Evolutionary conservation across 2,113 vertebrate genomes (phyloP).

Genomic region (Catagonus wagneri): DNA sequence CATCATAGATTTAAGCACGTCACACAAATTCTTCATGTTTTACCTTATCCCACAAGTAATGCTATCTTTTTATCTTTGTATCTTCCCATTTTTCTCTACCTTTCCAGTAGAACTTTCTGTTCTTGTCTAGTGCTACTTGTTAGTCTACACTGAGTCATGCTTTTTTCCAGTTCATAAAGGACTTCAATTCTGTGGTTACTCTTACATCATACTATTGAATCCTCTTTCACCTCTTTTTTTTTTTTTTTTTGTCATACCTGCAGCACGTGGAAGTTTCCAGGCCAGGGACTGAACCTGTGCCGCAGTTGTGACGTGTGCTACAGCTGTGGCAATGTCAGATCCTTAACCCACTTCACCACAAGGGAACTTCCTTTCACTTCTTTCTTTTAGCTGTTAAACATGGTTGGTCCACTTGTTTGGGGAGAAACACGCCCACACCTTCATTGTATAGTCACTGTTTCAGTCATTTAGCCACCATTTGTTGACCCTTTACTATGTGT

Average conservation of each 20-base stretch:
- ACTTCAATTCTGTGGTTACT: conserved; percentile 18
- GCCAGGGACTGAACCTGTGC: no score
- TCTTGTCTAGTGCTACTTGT: not conserved
- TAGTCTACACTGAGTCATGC: not conserved
- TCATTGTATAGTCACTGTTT: conserved; percentile 37
- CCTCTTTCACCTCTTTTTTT: not conserved
- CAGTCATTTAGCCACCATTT: not conserved
- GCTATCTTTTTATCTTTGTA: conserved; percentile 1
- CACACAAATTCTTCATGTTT: not conserved
- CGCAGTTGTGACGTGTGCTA: no score
- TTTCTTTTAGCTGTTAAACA: not conserved
- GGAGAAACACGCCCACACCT: not conserved
- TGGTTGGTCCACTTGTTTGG: conserved; percentile 5
- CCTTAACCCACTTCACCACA: no score
- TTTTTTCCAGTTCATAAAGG: conserved; percentile 22
- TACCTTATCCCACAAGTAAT: conserved; percentile 16
- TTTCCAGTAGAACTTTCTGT: conserved; percentile 14
- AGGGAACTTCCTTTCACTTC: no score
- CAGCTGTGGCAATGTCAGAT: no score
- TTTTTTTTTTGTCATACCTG: no score
- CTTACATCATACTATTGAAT: not conserved
- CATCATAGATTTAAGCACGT: conserved; percentile 39
- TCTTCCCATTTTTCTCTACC: conserved; percentile 20
- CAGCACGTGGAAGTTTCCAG: no score
- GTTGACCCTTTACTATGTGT: not conserved